Percentiles rank a stretch among this genome's conserved stretches.
Evolutionary conservation across 2,888 invertebrate species (phyloP).

Genomic region (Colletes collaris): DNA sequence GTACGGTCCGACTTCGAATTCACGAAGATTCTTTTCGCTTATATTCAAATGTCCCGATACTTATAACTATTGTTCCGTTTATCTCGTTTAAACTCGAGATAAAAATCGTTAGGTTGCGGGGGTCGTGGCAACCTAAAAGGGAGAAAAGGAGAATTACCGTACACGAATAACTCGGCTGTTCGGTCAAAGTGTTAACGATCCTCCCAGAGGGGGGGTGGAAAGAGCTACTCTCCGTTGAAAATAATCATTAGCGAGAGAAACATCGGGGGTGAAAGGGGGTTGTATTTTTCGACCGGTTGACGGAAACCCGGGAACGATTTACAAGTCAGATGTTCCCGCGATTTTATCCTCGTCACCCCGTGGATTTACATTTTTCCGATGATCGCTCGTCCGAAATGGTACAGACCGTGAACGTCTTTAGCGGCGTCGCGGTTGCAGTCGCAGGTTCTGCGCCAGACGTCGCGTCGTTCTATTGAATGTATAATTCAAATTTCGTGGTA

Average conservation of each 20-base stretch:
- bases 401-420: conserved; percentile 41
- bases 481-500: conserved; percentile 78
- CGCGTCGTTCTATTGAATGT: conserved; percentile 76
- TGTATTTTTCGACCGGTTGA: conserved; percentile 16
- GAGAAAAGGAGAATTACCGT: too few relatives aligned
- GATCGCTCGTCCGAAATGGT: conserved; percentile 21
- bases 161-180: too few relatives aligned
- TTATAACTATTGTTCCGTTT: too few relatives aligned
- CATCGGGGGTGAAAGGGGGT: neutral
- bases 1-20: too few relatives aligned
- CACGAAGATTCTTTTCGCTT: too few relatives aligned
- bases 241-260: neutral
- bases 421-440: conserved; percentile 48
- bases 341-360: conserved; percentile 16
- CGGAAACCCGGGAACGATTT: conserved; percentile 13
- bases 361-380: conserved; percentile 45
- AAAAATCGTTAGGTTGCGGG: too few relatives aligned
- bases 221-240: too few relatives aligned
- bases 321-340: conserved; percentile 26
- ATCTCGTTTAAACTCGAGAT: too few relatives aligned
- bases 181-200: neutral
- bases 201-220: neutral
- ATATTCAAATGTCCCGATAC: too few relatives aligned
- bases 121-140: too few relatives aligned
- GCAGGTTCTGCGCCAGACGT: conserved; percentile 66